These are phyloP conservation scores for Centropristis striata DNA, from an alignment of 2,113 vertebrate species.

Conservation along the genomic window DNA sequence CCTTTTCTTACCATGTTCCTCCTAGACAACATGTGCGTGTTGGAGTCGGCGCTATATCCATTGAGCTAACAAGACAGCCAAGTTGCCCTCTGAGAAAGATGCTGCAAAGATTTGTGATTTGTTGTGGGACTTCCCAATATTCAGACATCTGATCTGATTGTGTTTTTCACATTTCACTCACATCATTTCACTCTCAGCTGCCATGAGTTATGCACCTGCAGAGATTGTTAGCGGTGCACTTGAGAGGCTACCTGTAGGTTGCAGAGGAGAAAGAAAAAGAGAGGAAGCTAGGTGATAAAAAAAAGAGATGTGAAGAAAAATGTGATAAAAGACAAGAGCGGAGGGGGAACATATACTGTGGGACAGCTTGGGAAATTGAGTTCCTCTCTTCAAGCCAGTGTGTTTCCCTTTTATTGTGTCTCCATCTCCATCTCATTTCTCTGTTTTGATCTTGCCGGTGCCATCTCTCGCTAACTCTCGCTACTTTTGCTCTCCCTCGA, in stretches of 20 bases:
- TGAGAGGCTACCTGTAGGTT: not conserved
- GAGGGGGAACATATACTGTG: not conserved
- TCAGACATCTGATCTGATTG: conserved; percentile 13
- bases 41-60: conserved; percentile 4
- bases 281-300: not conserved
- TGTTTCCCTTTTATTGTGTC: conserved; percentile 40
- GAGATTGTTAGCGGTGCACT: conserved; percentile 15
- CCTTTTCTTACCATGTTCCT: not conserved
- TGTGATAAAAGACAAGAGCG: conserved; percentile 19
- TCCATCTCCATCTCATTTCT: conserved; percentile 49
- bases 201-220: conserved; percentile 49
- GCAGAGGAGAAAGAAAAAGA: not conserved
- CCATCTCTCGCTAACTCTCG: conserved; percentile 33
- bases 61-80: conserved; percentile 19
- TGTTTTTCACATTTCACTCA: conserved; percentile 11
- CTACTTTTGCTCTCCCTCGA: conserved; percentile 40
- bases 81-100: conserved; percentile 9
- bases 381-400: not conserved
- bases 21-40: not conserved
- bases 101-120: conserved; percentile 22
- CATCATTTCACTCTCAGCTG: not conserved
- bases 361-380: conserved; percentile 31
- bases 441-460: conserved; percentile 53
- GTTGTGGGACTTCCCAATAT: not conserved
- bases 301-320: conserved; percentile 27